Evolutionary conservation across 2,888 invertebrate genomes (phyloP).

Genomic region (Malachius bipustulatus): DNA sequence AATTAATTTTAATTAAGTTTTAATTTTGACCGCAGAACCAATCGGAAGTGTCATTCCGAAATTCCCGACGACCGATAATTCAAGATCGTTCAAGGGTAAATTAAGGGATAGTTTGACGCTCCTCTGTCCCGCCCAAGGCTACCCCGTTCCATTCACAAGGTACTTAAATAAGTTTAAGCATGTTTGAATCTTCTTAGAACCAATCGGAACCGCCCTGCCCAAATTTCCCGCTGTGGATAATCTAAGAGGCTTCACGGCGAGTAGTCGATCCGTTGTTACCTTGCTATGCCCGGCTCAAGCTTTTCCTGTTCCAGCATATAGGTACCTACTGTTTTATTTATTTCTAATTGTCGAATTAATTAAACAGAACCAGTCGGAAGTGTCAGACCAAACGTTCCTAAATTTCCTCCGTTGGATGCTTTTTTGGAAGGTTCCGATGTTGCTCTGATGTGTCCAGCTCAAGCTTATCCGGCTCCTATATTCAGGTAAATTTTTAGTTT

Average conservation of each 20-base stretch:
- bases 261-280: constrained; percentile 33
- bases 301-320: constrained; percentile 49
- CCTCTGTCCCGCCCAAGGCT: constrained; percentile 51
- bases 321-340: constrained; percentile 22
- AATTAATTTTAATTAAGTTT: too few species aligned
- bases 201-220: constrained; percentile 39
- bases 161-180: constrained; percentile 30
- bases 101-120: constrained; percentile 33
- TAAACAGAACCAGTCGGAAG: constrained; percentile 38
- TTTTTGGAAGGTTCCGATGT: constrained; percentile 25
- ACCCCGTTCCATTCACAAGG: constrained; percentile 45
- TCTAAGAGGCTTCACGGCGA: constrained; percentile 27
- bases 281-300: constrained; percentile 54
- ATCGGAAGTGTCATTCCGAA: constrained; percentile 50
- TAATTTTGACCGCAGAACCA: constrained; percentile 42
- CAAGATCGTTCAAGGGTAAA: constrained; percentile 48
- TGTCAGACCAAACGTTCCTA: constrained; percentile 34
- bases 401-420: constrained; percentile 32
- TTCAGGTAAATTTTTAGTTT: constrained; percentile 23
- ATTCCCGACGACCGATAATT: constrained; percentile 40
- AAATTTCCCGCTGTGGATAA: constrained; percentile 36
- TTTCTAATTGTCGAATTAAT: constrained; percentile 11
- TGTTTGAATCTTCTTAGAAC: constrained; percentile 30
- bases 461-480: constrained; percentile 54
- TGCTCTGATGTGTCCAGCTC: constrained; percentile 50